phyloP scores from a whole-genome alignment of 2,797 vertebrate species.

The Cynopterus sphinx region DNA sequence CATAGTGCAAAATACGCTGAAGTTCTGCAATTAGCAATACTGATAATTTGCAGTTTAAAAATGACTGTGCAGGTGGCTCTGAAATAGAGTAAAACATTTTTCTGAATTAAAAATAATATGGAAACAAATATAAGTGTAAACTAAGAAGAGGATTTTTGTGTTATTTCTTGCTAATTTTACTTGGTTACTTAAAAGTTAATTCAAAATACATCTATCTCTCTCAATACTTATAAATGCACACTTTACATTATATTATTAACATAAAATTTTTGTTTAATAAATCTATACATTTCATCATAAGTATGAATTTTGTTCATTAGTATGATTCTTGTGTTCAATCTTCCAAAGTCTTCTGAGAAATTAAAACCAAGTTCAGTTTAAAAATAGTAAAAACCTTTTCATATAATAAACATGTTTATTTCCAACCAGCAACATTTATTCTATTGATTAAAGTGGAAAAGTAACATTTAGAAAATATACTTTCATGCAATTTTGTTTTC shows the following conservation, averaged over 20 bases:
- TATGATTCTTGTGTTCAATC: conserved; percentile 52
- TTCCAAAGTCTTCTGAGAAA: conserved; percentile 57
- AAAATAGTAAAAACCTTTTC: conserved; percentile 30
- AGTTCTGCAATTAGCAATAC: conserved; percentile 56
- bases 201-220: conserved; percentile 10
- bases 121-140: conserved; percentile 49
- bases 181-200: conserved; percentile 34
- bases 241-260: conserved; percentile 36
- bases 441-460: background rate
- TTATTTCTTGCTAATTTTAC: conserved; percentile 38
- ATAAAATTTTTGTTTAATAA: conserved; percentile 44
- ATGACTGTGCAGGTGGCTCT: conserved; percentile 29
- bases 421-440: conserved; percentile 39
- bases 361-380: conserved; percentile 57
- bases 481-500: conserved; percentile 48
- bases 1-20: conserved; percentile 57
- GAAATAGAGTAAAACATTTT: conserved; percentile 52
- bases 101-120: background rate
- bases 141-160: conserved; percentile 35
- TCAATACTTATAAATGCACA: conserved; percentile 41
- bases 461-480: conserved; percentile 22
- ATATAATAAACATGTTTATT: conserved; percentile 11
- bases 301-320: conserved; percentile 58
- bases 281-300: conserved; percentile 50
- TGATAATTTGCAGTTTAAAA: conserved; percentile 66